Evolutionary conservation across 2,113 vertebrate species (phyloP).

Genomic region (Mellivora capensis): DNA sequence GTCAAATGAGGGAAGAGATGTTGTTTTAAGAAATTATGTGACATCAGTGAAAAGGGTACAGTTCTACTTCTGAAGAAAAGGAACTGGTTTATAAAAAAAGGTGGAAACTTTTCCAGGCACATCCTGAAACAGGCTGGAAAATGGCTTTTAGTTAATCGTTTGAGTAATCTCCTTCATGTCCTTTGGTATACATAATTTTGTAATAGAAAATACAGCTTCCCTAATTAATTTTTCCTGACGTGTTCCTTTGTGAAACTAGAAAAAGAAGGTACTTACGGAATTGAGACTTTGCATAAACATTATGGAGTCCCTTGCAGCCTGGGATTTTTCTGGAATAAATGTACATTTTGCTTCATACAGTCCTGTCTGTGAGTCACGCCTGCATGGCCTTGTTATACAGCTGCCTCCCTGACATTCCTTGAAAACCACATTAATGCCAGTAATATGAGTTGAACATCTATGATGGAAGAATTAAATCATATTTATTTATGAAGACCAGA

Average conservation of each 20-base stretch:
- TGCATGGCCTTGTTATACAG: conserved; percentile 55
- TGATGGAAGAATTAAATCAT: conserved; percentile 17
- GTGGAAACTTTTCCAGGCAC: background rate
- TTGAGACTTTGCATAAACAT: conserved; percentile 77
- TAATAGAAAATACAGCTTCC: background rate
- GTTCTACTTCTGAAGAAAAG: background rate
- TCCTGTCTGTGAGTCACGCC: conserved; percentile 9
- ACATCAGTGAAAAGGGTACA: background rate
- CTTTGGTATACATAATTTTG: background rate
- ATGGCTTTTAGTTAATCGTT: background rate
- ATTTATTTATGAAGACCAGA: background rate
- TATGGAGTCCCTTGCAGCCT: conserved; percentile 70
- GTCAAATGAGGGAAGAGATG: background rate
- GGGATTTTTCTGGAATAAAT: conserved; percentile 74
- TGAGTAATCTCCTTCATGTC: background rate
- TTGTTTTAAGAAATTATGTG: background rate
- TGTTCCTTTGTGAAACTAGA: background rate
- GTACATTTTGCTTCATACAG: conserved; percentile 73
- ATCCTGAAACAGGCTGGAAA: background rate
- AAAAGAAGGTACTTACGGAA: conserved; percentile 75
- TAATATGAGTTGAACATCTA: conserved; percentile 76
- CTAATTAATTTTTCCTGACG: background rate
- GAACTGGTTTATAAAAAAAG: background rate
- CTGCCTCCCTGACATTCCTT: background rate
- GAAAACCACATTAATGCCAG: conserved; percentile 51